Evolutionary conservation across 2,888 invertebrate species (phyloP).

Genomic region (Synanthedon formicaeformis): DNA sequence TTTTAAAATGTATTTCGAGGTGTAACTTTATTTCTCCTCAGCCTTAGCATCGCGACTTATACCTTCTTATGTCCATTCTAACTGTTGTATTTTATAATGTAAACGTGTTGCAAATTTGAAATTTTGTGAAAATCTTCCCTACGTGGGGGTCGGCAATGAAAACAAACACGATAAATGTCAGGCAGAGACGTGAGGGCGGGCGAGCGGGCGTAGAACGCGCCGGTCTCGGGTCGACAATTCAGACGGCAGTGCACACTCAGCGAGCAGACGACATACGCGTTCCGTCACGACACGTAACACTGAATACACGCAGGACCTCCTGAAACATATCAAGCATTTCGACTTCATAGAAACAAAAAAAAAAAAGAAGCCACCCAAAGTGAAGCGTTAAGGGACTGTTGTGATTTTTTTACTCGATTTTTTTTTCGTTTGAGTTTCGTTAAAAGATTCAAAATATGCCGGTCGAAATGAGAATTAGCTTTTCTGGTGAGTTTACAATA

Average conservation of each 20-base stretch:
- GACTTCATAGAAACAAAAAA: slow-evolving; percentile 7
- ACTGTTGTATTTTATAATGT: neutral
- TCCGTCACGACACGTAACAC: slow-evolving; percentile 20
- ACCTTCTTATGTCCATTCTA: no score
- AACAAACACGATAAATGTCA: slow-evolving; percentile 14
- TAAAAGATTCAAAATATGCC: slow-evolving; percentile 38
- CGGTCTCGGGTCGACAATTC: slow-evolving; percentile 9
- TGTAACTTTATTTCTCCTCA: no score
- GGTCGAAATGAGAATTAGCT: slow-evolving; percentile 64
- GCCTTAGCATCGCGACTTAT: no score
- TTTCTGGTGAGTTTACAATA: slow-evolving; percentile 51
- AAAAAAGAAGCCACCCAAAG: neutral
- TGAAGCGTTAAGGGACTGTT: slow-evolving; percentile 1
- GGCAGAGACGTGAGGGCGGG: slow-evolving; percentile 24
- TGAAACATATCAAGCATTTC: slow-evolving; percentile 12
- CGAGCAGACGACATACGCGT: slow-evolving; percentile 45
- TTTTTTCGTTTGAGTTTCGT: neutral
- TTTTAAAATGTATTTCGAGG: no score
- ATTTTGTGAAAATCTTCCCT: slow-evolving; percentile 7
- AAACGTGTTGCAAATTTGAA: neutral
- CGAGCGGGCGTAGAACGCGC: slow-evolving; percentile 33
- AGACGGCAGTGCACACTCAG: slow-evolving; percentile 46
- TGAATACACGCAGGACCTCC: slow-evolving; percentile 28
- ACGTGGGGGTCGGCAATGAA: slow-evolving; percentile 19
- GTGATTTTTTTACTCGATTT: slow-evolving; percentile 4